Evolutionary conservation across 1,140 invertebrate species (phyloP).

Genomic region (Pseudomyrmex gracilis): DNA sequence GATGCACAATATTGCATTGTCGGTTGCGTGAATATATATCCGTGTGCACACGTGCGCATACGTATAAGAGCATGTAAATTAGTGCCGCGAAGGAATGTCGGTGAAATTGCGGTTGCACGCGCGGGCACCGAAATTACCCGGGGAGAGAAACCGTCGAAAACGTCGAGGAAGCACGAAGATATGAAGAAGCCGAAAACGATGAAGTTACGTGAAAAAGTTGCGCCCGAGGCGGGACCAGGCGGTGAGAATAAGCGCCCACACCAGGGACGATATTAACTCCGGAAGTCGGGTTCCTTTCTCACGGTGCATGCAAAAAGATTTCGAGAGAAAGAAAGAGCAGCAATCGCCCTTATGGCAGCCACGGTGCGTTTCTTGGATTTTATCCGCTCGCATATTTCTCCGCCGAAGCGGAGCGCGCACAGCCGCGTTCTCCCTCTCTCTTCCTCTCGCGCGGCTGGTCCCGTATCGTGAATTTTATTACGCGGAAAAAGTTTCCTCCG

Average conservation of each 20-base stretch:
- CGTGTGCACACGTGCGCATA: neutral
- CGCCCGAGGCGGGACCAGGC: neutral
- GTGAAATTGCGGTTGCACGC: conserved; percentile 2
- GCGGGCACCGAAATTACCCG: conserved; percentile 3
- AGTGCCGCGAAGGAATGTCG: conserved; percentile 11
- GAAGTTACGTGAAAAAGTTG: conserved; percentile 27
- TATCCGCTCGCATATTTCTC: conserved; percentile 48
- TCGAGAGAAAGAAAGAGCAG: conserved; percentile 23
- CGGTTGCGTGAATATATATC: neutral
- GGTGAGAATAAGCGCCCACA: conserved; percentile 16
- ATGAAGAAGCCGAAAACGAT: conserved; percentile 40
- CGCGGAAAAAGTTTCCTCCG: conserved; percentile 43
- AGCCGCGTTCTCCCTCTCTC: neutral
- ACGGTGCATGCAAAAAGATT: conserved; percentile 32
- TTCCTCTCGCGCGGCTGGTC: neutral
- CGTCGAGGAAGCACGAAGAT: neutral
- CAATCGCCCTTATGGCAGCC: conserved; percentile 40
- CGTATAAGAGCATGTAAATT: neutral
- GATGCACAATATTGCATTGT: neutral
- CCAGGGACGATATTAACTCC: conserved; percentile 49
- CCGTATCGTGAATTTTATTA: conserved; percentile 54
- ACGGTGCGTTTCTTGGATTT: conserved; percentile 41
- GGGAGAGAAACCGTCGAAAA: neutral
- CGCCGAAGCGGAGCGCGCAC: neutral
- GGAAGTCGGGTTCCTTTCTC: conserved; percentile 2